Conservation (phyloP, 2,797 vertebrate species). For the Molossus alvarezi region DNA sequence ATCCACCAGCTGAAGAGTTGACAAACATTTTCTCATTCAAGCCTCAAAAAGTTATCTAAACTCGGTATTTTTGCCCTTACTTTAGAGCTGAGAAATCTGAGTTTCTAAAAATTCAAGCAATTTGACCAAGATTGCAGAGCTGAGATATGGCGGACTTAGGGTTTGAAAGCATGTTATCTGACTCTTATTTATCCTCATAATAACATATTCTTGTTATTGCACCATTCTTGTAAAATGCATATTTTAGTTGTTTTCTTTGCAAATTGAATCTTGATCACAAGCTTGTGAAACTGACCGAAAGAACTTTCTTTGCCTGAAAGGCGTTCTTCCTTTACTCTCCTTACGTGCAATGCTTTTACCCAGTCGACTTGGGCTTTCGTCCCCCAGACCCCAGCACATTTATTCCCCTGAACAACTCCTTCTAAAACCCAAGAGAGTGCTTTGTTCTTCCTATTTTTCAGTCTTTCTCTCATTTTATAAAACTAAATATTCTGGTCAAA, state of each 20-base stretch:
- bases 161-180: neutral
- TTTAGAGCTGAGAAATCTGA: neutral
- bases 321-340: neutral
- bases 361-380: neutral
- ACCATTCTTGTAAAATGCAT: neutral
- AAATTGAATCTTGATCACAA: neutral
- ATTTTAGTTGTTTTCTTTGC: neutral
- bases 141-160: neutral
- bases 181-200: neutral
- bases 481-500: conserved; percentile 49
- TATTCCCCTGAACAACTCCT: neutral
- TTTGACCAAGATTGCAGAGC: neutral
- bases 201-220: too few relatives aligned
- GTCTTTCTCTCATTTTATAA: conserved; percentile 23
- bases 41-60: neutral
- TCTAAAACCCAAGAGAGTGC: neutral
- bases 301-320: neutral
- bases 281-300: conserved; percentile 2
- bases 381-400: neutral
- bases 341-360: neutral
- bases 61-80: neutral
- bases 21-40: neutral
- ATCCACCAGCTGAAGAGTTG: neutral
- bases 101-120: neutral
- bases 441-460: neutral